A percentile compares a stretch with the other conserved stretches of the same genome.
Evolutionary conservation across 1,140 invertebrate species (phyloP).

Genomic region (Phortica variegata): DNA sequence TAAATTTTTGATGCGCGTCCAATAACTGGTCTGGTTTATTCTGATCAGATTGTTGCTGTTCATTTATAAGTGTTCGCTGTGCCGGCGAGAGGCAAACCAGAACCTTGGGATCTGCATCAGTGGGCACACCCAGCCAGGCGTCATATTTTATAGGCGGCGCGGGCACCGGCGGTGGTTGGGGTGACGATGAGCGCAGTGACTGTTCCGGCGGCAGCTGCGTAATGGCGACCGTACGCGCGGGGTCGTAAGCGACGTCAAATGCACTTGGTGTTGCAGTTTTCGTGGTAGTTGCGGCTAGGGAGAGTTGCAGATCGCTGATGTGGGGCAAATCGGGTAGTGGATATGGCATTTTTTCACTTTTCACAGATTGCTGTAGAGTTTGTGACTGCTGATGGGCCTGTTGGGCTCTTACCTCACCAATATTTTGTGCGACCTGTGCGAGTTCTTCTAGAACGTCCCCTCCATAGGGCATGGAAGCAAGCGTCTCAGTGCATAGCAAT

Average conservation of each 20-base stretch:
- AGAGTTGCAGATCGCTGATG: slow-evolving; percentile 38
- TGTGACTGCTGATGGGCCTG: slow-evolving; percentile 6
- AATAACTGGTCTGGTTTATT: slow-evolving; percentile 60
- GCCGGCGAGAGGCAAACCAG: slow-evolving; percentile 72
- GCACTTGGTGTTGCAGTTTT: background rate
- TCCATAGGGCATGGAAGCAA: slow-evolving; percentile 67
- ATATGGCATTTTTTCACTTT: slow-evolving; percentile 37
- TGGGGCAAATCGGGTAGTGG: slow-evolving; percentile 42
- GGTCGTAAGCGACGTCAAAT: background rate
- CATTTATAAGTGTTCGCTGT: slow-evolving; percentile 62
- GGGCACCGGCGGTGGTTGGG: slow-evolving; percentile 12
- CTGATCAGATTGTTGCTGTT: slow-evolving; percentile 44
- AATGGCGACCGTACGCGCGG: slow-evolving; percentile 3
- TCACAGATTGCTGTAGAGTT: background rate
- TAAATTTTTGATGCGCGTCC: slow-evolving; percentile 69
- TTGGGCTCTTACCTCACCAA: slow-evolving; percentile 40
- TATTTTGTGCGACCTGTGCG: slow-evolving; percentile 64
- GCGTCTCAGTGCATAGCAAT: slow-evolving; percentile 64
- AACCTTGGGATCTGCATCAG: slow-evolving; percentile 61
- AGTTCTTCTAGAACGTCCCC: slow-evolving; percentile 67
- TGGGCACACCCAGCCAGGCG: slow-evolving; percentile 64
- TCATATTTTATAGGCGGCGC: slow-evolving; percentile 34
- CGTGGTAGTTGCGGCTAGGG: slow-evolving; percentile 13
- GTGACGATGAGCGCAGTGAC: slow-evolving; percentile 3
- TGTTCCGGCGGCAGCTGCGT: background rate